A percentile compares a stretch with the other conserved stretches of the same genome.
phyloP scores from a whole-genome alignment of 1,140 invertebrate species.

The Pachypeltis micranthus region DNA sequence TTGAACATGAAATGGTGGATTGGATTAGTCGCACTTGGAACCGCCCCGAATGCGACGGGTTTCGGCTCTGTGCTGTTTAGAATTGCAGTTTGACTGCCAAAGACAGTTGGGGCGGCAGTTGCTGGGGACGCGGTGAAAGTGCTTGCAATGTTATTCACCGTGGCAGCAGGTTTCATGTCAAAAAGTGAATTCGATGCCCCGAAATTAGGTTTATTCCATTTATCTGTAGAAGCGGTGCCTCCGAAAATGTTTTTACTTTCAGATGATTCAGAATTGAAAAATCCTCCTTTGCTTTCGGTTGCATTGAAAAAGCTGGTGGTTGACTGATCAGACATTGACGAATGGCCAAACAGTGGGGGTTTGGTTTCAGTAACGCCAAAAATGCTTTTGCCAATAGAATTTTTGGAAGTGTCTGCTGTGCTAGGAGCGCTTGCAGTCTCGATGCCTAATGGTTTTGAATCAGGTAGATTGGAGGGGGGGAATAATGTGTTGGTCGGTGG shows the following conservation, averaged over 20 bases:
- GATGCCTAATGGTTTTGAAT: too few relatives aligned
- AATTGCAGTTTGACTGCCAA: not conserved
- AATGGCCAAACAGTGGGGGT: too few relatives aligned
- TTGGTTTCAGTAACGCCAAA: too few relatives aligned
- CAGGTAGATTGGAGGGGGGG: too few relatives aligned
- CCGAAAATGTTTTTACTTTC: not conserved
- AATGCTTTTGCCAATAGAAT: too few relatives aligned
- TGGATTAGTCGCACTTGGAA: not conserved
- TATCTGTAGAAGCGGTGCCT: not conserved
- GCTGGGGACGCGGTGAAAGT: not conserved
- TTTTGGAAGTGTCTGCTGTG: too few relatives aligned
- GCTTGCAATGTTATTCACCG: not conserved
- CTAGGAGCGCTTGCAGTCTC: too few relatives aligned
- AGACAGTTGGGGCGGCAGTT: not conserved
- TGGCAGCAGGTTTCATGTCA: not conserved
- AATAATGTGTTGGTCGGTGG: too few relatives aligned
- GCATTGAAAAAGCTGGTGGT: not conserved
- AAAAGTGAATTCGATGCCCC: slow-evolving; percentile 1
- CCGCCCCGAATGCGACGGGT: not conserved
- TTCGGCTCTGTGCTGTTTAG: not conserved
- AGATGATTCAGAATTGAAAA: not conserved
- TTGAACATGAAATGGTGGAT: not conserved
- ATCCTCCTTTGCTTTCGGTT: not conserved
- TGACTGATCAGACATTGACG: too few relatives aligned
- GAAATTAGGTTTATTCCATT: not conserved